Conservation (phyloP, 2,113 vertebrate species). For the Jaculus jaculus region DNA sequence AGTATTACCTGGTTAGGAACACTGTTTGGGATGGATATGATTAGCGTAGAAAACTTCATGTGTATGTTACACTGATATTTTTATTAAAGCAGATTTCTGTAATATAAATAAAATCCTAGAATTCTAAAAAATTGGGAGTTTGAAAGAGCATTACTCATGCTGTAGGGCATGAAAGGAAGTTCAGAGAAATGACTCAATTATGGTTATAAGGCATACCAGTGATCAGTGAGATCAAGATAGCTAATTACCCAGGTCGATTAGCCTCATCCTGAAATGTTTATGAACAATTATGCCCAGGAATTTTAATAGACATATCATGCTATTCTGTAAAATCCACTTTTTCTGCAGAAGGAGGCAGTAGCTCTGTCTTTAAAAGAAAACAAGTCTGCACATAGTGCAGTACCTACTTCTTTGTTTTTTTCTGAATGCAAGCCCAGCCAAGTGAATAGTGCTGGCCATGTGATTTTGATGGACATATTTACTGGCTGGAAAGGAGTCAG, state of each 20-base stretch:
- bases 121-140: background rate
- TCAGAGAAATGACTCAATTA: background rate
- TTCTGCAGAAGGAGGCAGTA: background rate
- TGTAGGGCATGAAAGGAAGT: background rate
- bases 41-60: background rate
- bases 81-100: background rate
- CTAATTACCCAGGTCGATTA: background rate
- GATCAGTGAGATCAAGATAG: background rate
- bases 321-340: background rate
- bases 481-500: slow-evolving; percentile 30
- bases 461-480: slow-evolving; percentile 50
- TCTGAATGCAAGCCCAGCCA: background rate
- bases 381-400: background rate
- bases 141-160: background rate
- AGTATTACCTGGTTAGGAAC: background rate
- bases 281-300: background rate
- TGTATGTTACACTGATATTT: background rate
- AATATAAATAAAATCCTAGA: background rate
- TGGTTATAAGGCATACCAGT: background rate
- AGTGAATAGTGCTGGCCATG: background rate
- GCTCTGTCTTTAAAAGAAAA: background rate
- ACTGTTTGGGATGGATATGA: background rate
- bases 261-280: background rate
- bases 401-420: background rate
- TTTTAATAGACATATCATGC: background rate